Evolutionary conservation across 1,140 invertebrate genomes (phyloP).

Genomic region (Cephus cinctus): DNA sequence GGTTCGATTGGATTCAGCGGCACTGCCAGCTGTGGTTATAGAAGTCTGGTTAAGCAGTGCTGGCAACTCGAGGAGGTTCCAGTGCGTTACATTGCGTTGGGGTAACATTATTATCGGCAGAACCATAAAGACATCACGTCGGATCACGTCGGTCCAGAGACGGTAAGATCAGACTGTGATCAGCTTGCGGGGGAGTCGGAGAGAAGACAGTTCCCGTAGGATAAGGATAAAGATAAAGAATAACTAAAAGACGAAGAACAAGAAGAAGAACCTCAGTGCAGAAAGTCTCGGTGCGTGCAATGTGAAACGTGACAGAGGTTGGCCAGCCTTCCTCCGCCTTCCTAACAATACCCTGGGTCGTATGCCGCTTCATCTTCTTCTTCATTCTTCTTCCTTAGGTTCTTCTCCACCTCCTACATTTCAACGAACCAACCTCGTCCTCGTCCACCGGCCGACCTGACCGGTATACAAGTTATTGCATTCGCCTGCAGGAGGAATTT

Average conservation of each 20-base stretch:
- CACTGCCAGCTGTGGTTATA: too few species aligned
- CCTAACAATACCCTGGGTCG: conserved; percentile 34
- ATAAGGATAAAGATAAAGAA: background rate
- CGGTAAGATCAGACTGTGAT: conserved; percentile 41
- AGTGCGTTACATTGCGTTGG: too few species aligned
- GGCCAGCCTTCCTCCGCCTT: conserved; percentile 37
- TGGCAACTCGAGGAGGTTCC: too few species aligned
- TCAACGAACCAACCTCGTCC: too few species aligned
- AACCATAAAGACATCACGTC: conserved; percentile 34
- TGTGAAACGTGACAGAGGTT: conserved; percentile 48
- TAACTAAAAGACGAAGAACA: background rate
- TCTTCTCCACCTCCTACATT: conserved; percentile 1
- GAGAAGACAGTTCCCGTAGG: too few species aligned
- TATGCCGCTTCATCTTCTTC: background rate
- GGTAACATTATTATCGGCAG: conserved; percentile 32
- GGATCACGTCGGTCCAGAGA: conserved; percentile 39
- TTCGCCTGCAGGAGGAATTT: too few species aligned
- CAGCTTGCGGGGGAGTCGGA: conserved; percentile 31
- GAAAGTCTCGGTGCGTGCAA: conserved; percentile 44
- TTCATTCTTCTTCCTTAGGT: background rate
- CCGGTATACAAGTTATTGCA: too few species aligned
- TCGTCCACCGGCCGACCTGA: too few species aligned
- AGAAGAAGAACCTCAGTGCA: background rate
- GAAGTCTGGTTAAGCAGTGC: too few species aligned
- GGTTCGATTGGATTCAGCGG: too few species aligned